A percentile compares a stretch with the other conserved stretches of the same genome.
phyloP scores from a whole-genome alignment of 1,140 invertebrate species.

The Drosophila sturtevanti region DNA sequence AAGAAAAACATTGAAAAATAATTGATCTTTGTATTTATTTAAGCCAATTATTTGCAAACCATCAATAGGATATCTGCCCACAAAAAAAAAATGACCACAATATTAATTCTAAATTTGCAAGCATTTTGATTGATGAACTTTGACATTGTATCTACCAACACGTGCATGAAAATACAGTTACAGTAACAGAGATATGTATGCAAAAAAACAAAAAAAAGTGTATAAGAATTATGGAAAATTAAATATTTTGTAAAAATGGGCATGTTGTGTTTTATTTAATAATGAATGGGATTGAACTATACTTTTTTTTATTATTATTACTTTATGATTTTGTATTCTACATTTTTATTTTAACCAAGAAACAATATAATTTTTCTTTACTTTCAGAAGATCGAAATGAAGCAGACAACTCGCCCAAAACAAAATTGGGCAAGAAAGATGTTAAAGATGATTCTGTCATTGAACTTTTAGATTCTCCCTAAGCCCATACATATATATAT shows the following conservation, averaged over 20 bases:
- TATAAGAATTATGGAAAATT: slow-evolving; percentile 6
- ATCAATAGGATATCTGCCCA: not conserved
- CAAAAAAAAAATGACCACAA: not conserved
- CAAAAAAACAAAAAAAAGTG: not conserved
- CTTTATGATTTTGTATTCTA: not conserved
- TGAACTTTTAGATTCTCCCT: slow-evolving; percentile 4
- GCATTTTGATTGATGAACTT: not conserved
- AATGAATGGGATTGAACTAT: not conserved
- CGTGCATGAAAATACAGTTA: slow-evolving; percentile 5
- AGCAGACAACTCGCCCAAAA: not conserved
- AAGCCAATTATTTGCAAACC: not conserved
- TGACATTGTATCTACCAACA: slow-evolving; percentile 6
- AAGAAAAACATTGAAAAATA: not conserved
- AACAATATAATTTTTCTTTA: slow-evolving; percentile 3
- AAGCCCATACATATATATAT: too few species aligned
- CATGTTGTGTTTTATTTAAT: not conserved
- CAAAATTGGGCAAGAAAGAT: not conserved
- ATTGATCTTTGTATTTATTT: not conserved
- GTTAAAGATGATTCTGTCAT: slow-evolving; percentile 8
- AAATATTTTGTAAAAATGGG: slow-evolving; percentile 10
- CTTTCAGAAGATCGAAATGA: not conserved
- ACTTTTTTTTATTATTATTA: not conserved
- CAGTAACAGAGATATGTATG: not conserved
- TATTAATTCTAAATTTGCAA: not conserved
- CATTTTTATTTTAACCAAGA: slow-evolving; percentile 2